phyloP scores from a whole-genome alignment of 2,797 vertebrate species.

The Poeciliopsis paucimaculata region DNA sequence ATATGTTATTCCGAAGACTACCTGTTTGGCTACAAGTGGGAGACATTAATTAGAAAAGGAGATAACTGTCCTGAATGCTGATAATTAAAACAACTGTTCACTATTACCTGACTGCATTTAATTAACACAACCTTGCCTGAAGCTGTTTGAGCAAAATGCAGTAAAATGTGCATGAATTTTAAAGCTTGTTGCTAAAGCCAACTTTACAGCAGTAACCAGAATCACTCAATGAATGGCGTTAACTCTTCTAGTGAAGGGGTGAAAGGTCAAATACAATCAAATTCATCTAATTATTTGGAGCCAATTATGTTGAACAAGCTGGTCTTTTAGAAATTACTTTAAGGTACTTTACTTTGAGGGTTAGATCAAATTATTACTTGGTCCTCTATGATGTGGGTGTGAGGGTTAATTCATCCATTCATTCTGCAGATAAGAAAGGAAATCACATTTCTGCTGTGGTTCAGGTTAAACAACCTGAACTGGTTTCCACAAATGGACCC shows the following conservation, averaged over 20 bases:
- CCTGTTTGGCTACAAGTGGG: not conserved
- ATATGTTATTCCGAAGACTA: not conserved
- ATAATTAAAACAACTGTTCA: not conserved
- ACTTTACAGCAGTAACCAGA: not conserved
- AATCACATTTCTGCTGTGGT: not conserved
- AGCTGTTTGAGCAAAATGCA: not conserved
- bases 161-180: not conserved
- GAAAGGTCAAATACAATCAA: not conserved
- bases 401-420: not conserved
- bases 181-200: not conserved
- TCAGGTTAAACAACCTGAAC: not conserved
- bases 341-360: no score
- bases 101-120: not conserved
- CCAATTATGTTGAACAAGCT: not conserved
- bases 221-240: not conserved
- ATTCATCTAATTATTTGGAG: not conserved
- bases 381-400: not conserved
- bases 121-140: conserved; percentile 6
- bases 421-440: not conserved
- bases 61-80: not conserved
- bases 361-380: not conserved
- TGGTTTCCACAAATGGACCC: not conserved
- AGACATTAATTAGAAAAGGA: conserved; percentile 5
- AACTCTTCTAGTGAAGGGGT: not conserved
- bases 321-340: not conserved